A percentile compares a stretch with the other conserved stretches of the same genome.
These are phyloP conservation scores for Drosophila punjabiensis DNA, from an alignment of 1,140 invertebrate genomes.

Conservation along the genomic window DNA sequence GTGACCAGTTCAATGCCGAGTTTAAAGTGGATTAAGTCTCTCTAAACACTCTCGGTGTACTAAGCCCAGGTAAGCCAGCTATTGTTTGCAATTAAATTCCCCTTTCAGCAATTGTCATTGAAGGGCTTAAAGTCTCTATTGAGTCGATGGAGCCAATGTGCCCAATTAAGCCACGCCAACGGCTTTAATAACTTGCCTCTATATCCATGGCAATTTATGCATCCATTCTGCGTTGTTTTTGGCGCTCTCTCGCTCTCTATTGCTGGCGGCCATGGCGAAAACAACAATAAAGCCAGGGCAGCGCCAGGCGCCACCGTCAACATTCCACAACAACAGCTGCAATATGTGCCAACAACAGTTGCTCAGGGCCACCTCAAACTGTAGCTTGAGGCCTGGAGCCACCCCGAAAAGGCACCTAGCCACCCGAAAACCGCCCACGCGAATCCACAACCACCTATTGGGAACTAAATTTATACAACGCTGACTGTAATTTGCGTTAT, in stretches of 20 bases:
- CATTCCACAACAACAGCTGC: constrained; percentile 44
- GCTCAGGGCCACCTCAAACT: constrained; percentile 24
- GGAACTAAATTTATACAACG: constrained; percentile 73
- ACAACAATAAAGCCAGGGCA: not conserved
- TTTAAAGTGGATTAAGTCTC: constrained; percentile 12
- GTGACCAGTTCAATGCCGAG: not conserved
- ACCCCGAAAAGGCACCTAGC: not conserved
- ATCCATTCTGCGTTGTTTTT: constrained; percentile 53
- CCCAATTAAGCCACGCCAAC: constrained; percentile 14
- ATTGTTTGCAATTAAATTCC: constrained; percentile 44
- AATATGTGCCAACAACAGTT: constrained; percentile 76
- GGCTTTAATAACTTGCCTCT: constrained; percentile 25
- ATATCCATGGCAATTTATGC: constrained; percentile 42
- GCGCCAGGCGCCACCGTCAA: constrained; percentile 8
- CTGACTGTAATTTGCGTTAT: constrained; percentile 78
- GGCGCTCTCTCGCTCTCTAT: constrained; percentile 4
- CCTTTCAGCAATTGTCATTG: constrained; percentile 17
- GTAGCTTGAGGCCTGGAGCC: not conserved
- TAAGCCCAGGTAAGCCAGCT: constrained; percentile 20
- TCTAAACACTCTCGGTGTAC: not conserved
- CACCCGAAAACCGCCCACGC: constrained; percentile 22
- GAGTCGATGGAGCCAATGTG: constrained; percentile 6
- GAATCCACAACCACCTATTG: constrained; percentile 20
- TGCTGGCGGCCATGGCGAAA: constrained; percentile 32
- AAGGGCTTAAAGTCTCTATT: constrained; percentile 3